Percentiles rank a stretch among this genome's conserved stretches.
These are phyloP conservation scores for Ginglymostoma cirratum DNA, from an alignment of 2,113 vertebrate species.

Conservation along the genomic window DNA sequence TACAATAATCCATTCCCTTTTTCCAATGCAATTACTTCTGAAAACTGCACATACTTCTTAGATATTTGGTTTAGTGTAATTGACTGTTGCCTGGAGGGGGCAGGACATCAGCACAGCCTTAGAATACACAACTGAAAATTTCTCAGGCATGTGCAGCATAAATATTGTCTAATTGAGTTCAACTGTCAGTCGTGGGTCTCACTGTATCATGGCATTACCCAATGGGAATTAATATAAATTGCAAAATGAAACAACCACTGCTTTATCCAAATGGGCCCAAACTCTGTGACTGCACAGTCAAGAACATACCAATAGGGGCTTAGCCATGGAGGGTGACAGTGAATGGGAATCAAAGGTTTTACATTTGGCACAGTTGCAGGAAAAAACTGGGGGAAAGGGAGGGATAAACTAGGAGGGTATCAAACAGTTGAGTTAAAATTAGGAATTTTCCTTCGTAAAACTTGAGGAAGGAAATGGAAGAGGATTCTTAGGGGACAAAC, in stretches of 20 bases:
- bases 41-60: not conserved
- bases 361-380: not conserved
- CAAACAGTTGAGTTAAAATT: not conserved
- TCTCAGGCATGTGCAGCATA: not conserved
- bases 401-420: not conserved
- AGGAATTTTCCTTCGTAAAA: not conserved
- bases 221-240: not conserved
- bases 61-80: not conserved
- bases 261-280: constrained; percentile 1
- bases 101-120: not conserved
- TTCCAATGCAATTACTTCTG: not conserved
- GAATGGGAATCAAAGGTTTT: not conserved
- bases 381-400: not conserved
- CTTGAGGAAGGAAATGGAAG: not conserved
- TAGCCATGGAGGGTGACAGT: not conserved
- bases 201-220: not conserved
- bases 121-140: not conserved
- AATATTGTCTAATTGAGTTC: not conserved
- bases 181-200: not conserved
- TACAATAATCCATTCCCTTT: constrained; percentile 15
- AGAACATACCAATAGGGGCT: not conserved
- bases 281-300: not conserved
- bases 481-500: not conserved
- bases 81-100: not conserved
- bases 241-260: not conserved